Base-by-base conservation (phyloP, 2,888 invertebrate species). In the Myopa tessellatipennis region DNA sequence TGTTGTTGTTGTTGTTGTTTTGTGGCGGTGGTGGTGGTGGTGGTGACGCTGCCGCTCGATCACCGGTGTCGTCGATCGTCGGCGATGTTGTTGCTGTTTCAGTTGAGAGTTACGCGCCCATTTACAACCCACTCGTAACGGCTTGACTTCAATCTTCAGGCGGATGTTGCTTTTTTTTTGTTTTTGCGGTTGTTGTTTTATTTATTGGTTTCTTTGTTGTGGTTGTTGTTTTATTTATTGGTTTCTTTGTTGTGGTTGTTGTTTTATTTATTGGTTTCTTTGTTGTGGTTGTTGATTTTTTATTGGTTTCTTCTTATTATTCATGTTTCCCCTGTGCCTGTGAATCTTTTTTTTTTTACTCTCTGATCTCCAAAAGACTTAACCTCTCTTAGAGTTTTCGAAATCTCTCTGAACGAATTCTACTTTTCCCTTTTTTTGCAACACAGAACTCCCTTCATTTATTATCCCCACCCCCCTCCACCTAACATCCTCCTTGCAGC, bases 51-150 rank as follows among this genome's bases (percentile, higher is more conserved):
- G 55, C 55, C 55, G 55, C 55, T 14, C 50, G 50, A 50, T 8
- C 3, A 26, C 26, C 50, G 14, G 8, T 8, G 50, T 14, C 50
- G 50, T 50, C 50, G 50, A 60, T 60, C 60, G 63, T 63, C 36
- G 34, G 60, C 77, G 76, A 71, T 72, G 74, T 60, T 77, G 80
- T 60, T 77, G 80, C 77, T 78, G 79, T 78, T 80, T 55, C 16
- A 7, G 26, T 52, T 50, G 55, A 65, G 77, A 74, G 79, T 80
- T 82, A 81, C 84, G 86, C 87, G 87, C 87, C 87, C 87, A 87
- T 85, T 86, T 85, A 83, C 88, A 85, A 83, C 87, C 87, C 87
- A 87, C 87, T 87, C 87, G 81, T 78, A 16, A 26, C 14, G 65
- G 36, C 34, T 65, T 65, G 50, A n/a, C 40, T 38, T 38, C 60